Percentiles rank a stretch among this genome's conserved stretches.
Evolutionary conservation across 2,113 vertebrate species (phyloP).

Genomic region (Callionymus lyra): DNA sequence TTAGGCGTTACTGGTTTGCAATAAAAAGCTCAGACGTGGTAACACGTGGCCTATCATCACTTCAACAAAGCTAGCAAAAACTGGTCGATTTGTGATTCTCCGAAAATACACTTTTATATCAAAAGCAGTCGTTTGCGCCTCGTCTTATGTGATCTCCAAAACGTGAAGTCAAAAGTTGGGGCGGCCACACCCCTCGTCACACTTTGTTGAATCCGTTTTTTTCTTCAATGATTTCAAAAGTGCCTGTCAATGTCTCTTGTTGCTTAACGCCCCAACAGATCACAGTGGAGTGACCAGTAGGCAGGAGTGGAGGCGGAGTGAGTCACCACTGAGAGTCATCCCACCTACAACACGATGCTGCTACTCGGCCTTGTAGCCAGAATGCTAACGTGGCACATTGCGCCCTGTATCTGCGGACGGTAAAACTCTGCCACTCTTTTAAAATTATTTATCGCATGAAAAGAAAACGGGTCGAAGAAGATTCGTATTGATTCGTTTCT

Average conservation of each 20-base stretch:
- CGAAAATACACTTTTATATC: too few species aligned
- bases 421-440: too few species aligned
- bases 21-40: constrained; percentile 15
- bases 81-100: background rate
- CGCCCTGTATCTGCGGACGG: background rate
- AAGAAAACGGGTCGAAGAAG: too few species aligned
- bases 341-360: constrained; percentile 38
- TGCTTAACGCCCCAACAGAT: constrained; percentile 21
- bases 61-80: constrained; percentile 15
- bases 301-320: constrained; percentile 46
- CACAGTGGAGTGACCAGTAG: constrained; percentile 26
- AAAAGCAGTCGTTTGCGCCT: too few species aligned
- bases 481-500: too few species aligned
- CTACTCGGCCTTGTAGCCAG: constrained; percentile 14
- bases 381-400: constrained; percentile 7
- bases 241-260: background rate
- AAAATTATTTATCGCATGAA: too few species aligned
- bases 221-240: background rate
- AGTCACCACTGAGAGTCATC: constrained; percentile 45
- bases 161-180: too few species aligned
- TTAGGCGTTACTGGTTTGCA: constrained; percentile 1
- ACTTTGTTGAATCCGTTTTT: too few species aligned
- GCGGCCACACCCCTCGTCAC: too few species aligned
- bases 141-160: too few species aligned
- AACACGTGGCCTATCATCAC: constrained; percentile 50